phyloP scores from a whole-genome alignment of 2,888 invertebrate genomes.

The Acleris emargana region DNA sequence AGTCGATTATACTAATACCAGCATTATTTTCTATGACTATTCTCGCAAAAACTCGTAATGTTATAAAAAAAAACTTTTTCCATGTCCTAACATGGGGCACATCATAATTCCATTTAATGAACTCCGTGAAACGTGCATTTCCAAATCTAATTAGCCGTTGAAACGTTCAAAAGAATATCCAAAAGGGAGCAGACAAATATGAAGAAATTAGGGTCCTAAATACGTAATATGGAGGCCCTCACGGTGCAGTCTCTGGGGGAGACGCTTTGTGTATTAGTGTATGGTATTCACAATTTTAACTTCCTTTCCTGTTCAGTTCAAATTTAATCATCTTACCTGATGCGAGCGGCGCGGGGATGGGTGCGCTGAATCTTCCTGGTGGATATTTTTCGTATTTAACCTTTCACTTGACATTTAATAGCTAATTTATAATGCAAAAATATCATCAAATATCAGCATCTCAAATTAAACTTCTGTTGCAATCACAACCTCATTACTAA shows the following conservation, averaged over 20 bases:
- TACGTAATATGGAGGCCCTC: conserved; percentile 1
- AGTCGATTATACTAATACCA: too few species aligned
- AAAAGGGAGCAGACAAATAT: conserved; percentile 28
- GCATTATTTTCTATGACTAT: too few species aligned
- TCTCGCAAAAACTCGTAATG: too few species aligned
- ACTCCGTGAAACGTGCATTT: conserved; percentile 14
- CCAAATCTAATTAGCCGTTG: conserved; percentile 31
- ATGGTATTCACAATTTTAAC: conserved; percentile 34
- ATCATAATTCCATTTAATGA: conserved; percentile 7
- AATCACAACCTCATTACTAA: too few species aligned
- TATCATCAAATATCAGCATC: too few species aligned
- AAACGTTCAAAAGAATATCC: conserved; percentile 27
- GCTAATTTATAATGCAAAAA: too few species aligned
- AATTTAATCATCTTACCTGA: conserved; percentile 29
- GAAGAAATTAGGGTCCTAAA: conserved; percentile 29
- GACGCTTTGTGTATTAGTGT: conserved; percentile 35
- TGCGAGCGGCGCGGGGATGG: not conserved
- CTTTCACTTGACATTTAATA: too few species aligned
- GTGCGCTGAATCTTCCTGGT: too few species aligned
- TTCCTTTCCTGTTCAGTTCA: conserved; percentile 23
- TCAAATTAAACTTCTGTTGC: too few species aligned
- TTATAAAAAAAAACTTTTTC: too few species aligned
- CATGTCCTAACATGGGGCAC: too few species aligned
- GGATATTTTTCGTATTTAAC: too few species aligned
- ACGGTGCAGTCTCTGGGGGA: conserved; percentile 12